These are phyloP conservation scores for Drosophila bocki DNA, from an alignment of 1,140 invertebrate species.

Conservation along the genomic window DNA sequence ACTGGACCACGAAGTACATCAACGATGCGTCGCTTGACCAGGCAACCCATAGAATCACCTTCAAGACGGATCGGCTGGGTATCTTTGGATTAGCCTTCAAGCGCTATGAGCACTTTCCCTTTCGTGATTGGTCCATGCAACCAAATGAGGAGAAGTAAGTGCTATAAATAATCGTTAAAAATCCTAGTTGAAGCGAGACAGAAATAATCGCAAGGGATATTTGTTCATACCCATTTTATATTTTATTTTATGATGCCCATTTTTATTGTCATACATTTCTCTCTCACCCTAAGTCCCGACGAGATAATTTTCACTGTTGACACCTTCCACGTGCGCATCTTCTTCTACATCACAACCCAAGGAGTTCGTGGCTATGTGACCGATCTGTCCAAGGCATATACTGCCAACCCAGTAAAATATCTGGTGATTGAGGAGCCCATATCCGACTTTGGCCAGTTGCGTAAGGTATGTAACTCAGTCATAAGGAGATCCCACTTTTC, in stretches of 20 bases:
- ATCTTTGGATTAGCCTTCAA: constrained; percentile 72
- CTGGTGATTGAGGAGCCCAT: constrained; percentile 66
- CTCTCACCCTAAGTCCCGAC: constrained; percentile 36
- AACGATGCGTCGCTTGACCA: constrained; percentile 15
- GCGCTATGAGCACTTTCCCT: constrained; percentile 80
- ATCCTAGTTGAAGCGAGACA: neutral
- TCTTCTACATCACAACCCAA: constrained; percentile 58
- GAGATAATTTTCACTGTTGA: constrained; percentile 66
- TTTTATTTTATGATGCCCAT: neutral
- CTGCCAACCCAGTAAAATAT: constrained; percentile 63
- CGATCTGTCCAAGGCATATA: constrained; percentile 49
- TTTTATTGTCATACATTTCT: no score
- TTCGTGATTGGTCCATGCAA: constrained; percentile 68
- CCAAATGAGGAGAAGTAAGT: constrained; percentile 72
- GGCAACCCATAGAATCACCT: constrained; percentile 29
- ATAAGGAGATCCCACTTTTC: no score
- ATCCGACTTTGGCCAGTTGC: constrained; percentile 60
- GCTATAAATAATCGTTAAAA: neutral
- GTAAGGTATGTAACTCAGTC: constrained; percentile 35
- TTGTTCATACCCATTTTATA: neutral
- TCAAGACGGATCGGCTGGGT: constrained; percentile 72
- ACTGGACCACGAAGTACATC: constrained; percentile 71
- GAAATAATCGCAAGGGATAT: neutral
- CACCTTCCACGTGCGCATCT: constrained; percentile 64
- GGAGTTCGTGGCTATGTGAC: constrained; percentile 74